Base-by-base conservation (phyloP, 2,888 invertebrate species). In the Lagria hirta region DNA sequence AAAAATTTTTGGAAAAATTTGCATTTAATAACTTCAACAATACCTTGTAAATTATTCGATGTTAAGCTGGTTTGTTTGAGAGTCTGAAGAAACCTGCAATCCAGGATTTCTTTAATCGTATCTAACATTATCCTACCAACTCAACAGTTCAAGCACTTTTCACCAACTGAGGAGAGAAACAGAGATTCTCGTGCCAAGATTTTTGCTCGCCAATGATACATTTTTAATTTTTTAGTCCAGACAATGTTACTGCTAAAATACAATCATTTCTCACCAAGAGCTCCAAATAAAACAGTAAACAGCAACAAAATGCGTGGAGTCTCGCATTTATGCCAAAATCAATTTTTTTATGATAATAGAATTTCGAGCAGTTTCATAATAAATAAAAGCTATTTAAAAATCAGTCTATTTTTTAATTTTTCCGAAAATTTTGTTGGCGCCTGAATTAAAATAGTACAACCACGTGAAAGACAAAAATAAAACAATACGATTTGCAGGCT, bases 111-210 rank as follows among this genome's bases (percentile, higher is more conserved):
- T 54, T 64, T 65, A 30, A 69, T 58, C 38, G 62, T 60, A 65
- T 69, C 67, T 66, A 69, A 67, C 69, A 69, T 69, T 58, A 61
- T 68, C 66, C 52, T 46, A 41, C 44, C 40, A 49, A 43, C 48
- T 44, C 48, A 52, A 46, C 48, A 35, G 38, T 40, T 47, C 48
- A 41, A 43, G 29, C 47, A 45, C 54, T 42, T 42, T 42, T 28
- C 37, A 32, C 36, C 28, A 37, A 47, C 47, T 47, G 47, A 41
- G 14, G 4, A 4, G 15, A n/a, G n/a, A n/a, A n/a, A n/a, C n/a
- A n/a, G n/a, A n/a, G n/a, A n/a, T n/a, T n/a, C n/a, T n/a, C n/a
- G n/a, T n/a, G n/a, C n/a, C n/a, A n/a, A n/a, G n/a, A n/a, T n/a
- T n/a, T n/a, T n/a, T n/a, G n/a, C n/a, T n/a, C n/a, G n/a, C n/a